Percentiles rank a stretch among this genome's conserved stretches.
Evolutionary conservation across 2,888 invertebrate species (phyloP).

Genomic region (Drosophila cognata): DNA sequence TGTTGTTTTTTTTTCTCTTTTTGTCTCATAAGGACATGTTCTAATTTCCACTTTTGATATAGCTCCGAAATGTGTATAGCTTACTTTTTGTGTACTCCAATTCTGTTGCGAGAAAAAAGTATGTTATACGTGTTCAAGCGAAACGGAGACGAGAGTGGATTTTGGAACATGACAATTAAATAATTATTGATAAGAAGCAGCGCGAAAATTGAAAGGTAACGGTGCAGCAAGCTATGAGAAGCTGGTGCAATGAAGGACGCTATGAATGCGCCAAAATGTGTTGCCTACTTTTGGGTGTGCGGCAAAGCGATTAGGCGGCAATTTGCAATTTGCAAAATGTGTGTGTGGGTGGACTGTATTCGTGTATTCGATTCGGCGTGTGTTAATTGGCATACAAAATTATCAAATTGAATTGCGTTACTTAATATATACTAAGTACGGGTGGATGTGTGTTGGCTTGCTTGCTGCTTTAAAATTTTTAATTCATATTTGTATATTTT

Average conservation of each 20-base stretch:
- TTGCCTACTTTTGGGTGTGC: constrained; percentile 38
- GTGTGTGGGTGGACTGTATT: constrained; percentile 13
- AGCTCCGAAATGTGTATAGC: not conserved
- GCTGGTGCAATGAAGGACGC: constrained; percentile 21
- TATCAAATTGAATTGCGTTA: constrained; percentile 22
- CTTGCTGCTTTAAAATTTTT: constrained; percentile 55
- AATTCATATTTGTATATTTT: constrained; percentile 51
- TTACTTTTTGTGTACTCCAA: not conserved
- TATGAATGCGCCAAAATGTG: constrained; percentile 30
- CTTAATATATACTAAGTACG: not conserved
- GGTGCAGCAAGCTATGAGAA: constrained; percentile 51
- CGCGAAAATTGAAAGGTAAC: constrained; percentile 20
- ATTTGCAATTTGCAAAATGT: constrained; percentile 24
- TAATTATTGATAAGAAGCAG: constrained; percentile 18
- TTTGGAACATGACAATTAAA: constrained; percentile 13
- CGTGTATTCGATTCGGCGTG: constrained; percentile 23
- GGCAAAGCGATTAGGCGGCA: constrained; percentile 28
- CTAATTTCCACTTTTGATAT: not conserved
- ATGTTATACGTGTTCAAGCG: not conserved
- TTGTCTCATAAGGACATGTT: constrained; percentile 4
- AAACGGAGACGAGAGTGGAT: not conserved
- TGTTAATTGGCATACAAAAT: constrained; percentile 36
- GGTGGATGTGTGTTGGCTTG: constrained; percentile 54
- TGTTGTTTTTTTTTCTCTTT: not conserved
- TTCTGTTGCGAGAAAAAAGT: not conserved